Percentiles rank a stretch among this genome's conserved stretches.
Evolutionary conservation across 2,113 vertebrate genomes (phyloP).

Genomic region (Paradisaea rubra): DNA sequence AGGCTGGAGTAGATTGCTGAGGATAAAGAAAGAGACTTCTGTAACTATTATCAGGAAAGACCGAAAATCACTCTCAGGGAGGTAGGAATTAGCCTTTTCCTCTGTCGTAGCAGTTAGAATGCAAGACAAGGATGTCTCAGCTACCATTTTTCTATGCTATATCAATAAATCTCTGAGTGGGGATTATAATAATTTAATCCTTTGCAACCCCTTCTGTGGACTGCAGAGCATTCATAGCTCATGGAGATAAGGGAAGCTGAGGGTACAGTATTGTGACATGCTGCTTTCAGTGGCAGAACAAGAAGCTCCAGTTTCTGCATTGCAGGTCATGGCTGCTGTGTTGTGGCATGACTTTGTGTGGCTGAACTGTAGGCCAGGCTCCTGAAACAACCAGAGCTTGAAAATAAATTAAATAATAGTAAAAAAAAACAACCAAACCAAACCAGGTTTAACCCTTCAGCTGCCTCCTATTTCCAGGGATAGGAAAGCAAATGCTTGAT

Average conservation of each 20-base stretch:
- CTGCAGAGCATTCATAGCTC: not conserved
- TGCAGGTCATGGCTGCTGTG: not conserved
- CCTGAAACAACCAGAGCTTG: not conserved
- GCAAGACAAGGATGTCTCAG: not conserved
- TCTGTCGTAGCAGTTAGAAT: not conserved
- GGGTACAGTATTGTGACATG: not conserved
- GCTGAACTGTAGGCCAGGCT: not conserved
- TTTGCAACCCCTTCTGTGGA: not conserved
- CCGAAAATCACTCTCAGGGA: not conserved
- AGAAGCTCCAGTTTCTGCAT: not conserved
- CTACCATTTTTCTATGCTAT: not conserved
- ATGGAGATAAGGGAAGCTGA: not conserved
- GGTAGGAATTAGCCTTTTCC: not conserved
- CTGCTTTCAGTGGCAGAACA: not conserved
- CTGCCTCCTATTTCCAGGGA: not conserved
- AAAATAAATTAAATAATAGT: not conserved
- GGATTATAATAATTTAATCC: not conserved
- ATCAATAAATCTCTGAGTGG: not conserved
- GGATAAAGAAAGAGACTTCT: not conserved
- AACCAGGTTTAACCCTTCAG: not conserved
- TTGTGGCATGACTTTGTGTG: not conserved
- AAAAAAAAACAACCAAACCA: not conserved
- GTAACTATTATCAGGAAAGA: not conserved
- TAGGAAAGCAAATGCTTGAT: not conserved
- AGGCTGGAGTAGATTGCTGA: not conserved